Percentiles rank a stretch among this genome's conserved stretches.
phyloP scores from a whole-genome alignment of 2,888 invertebrate genomes.

The Tanytarsus gracilentus region DNA sequence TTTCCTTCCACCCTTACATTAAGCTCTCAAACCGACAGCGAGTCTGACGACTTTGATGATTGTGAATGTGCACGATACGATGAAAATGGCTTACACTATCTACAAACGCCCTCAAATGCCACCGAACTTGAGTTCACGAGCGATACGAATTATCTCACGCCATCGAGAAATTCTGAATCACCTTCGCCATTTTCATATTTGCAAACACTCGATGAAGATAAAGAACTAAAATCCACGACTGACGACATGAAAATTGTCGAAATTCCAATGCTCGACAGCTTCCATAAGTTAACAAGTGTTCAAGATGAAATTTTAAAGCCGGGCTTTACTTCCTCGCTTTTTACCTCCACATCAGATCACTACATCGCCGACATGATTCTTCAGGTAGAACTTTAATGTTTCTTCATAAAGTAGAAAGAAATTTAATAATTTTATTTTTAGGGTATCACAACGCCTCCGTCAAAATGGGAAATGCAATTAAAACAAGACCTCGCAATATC shows the following conservation, averaged over 20 bases:
- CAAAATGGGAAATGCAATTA: conserved; percentile 50
- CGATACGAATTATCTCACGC: conserved; percentile 37
- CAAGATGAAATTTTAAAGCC: conserved; percentile 33
- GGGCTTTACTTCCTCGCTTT: conserved; percentile 52
- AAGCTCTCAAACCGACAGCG: conserved; percentile 15
- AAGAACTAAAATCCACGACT: background rate
- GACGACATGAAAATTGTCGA: conserved; percentile 20
- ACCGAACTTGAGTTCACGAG: conserved; percentile 56
- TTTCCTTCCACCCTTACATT: conserved; percentile 19
- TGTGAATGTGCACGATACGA: conserved; percentile 48
- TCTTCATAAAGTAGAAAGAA: conserved; percentile 29
- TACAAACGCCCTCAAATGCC: conserved; percentile 71
- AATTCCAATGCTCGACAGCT: conserved; percentile 25
- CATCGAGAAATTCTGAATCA: background rate
- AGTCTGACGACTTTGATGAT: conserved; percentile 45
- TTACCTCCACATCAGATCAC: conserved; percentile 55
- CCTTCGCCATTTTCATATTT: background rate
- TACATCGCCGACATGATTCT: conserved; percentile 68
- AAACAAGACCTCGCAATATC: conserved; percentile 47
- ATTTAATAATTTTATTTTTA: conserved; percentile 31
- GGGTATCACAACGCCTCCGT: conserved; percentile 51
- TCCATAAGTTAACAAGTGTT: conserved; percentile 1
- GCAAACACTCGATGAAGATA: conserved; percentile 21
- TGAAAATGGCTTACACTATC: conserved; percentile 49
- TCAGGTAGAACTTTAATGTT: conserved; percentile 49